A percentile compares a stretch with the other conserved stretches of the same genome.
Evolutionary conservation across 2,888 invertebrate species (phyloP).

Genomic region (Xylocampa areola): DNA sequence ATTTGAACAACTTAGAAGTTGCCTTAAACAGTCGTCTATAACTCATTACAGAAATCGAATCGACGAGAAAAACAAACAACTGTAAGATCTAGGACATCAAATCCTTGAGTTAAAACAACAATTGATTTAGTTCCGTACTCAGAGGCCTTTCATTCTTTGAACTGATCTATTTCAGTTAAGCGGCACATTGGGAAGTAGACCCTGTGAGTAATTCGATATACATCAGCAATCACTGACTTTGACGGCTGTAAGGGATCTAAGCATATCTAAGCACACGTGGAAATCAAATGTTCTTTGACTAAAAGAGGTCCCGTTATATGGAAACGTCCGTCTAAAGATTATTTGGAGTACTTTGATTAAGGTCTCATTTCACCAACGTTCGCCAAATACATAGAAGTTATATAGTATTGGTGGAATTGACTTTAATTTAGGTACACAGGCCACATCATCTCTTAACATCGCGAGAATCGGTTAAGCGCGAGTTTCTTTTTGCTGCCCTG

Average conservation of each 20-base stretch:
- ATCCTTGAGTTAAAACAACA: background rate
- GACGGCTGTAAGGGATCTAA: conserved; percentile 13
- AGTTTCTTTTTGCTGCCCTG: too few relatives aligned
- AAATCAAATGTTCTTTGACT: conserved; percentile 1
- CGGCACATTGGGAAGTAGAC: conserved; percentile 3
- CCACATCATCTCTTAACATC: too few relatives aligned
- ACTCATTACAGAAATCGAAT: too few relatives aligned
- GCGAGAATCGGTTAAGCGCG: too few relatives aligned
- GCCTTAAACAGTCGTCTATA: too few relatives aligned
- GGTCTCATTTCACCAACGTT: background rate
- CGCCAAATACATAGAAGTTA: too few relatives aligned
- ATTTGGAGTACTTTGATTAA: background rate
- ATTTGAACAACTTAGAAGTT: too few relatives aligned
- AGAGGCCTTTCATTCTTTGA: background rate
- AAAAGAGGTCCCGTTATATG: conserved; percentile 10
- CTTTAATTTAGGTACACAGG: too few relatives aligned
- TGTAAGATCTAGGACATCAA: too few relatives aligned
- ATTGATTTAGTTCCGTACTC: background rate
- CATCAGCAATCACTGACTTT: conserved; percentile 45
- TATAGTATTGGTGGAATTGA: too few relatives aligned
- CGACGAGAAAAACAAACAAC: background rate
- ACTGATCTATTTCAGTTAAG: background rate
- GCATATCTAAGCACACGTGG: conserved; percentile 3
- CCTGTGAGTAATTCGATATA: conserved; percentile 40
- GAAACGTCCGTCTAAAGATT: background rate